These are phyloP conservation scores for Pimpla rufipes DNA, from an alignment of 2,888 invertebrate genomes.

Conservation along the genomic window DNA sequence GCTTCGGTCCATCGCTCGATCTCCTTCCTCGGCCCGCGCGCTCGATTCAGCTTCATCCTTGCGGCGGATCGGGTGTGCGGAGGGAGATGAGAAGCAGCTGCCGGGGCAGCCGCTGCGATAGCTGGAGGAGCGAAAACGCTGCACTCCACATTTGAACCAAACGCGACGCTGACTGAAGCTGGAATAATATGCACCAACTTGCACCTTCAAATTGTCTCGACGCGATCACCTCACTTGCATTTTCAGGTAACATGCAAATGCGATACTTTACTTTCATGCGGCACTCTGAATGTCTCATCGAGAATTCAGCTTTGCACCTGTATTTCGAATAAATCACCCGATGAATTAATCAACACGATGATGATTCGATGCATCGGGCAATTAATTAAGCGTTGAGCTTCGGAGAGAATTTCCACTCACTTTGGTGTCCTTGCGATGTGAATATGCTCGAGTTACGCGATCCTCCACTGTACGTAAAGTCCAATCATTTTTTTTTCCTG, in stretches of 20 bases:
- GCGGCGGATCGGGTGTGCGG: neutral
- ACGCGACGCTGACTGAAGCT: conserved; percentile 13
- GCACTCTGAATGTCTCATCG: too few species aligned
- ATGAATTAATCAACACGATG: neutral
- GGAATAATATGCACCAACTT: conserved; percentile 1
- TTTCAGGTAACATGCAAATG: neutral
- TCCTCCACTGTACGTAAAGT: neutral
- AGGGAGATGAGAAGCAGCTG: conserved; percentile 12
- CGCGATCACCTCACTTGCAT: neutral
- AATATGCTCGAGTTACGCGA: neutral
- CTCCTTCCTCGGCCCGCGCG: neutral
- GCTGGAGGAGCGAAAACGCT: conserved; percentile 3
- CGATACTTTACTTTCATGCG: too few species aligned
- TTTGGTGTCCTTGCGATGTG: neutral
- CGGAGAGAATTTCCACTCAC: neutral
- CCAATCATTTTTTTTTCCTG: too few species aligned
- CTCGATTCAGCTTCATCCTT: conserved; percentile 37
- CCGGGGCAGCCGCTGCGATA: too few species aligned
- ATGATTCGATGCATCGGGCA: neutral
- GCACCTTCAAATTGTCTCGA: neutral
- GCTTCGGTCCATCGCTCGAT: neutral
- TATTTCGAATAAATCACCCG: neutral
- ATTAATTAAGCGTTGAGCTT: neutral
- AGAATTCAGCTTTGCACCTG: too few species aligned
- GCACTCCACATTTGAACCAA: conserved; percentile 7